phyloP scores from a whole-genome alignment of 2,113 vertebrate species.

The Psilopsiagon aurifrons region DNA sequence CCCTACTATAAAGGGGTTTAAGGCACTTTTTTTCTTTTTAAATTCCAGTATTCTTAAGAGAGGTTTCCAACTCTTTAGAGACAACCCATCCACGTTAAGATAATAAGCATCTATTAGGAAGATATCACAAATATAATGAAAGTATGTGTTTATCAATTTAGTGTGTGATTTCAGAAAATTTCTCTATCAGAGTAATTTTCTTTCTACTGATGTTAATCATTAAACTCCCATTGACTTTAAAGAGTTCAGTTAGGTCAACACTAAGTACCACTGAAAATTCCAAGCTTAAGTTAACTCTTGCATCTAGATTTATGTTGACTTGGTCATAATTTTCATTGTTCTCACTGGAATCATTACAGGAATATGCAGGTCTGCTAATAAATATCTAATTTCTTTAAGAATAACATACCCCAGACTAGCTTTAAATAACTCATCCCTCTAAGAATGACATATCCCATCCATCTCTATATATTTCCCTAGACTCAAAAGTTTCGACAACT shows the following conservation, averaged over 20 bases:
- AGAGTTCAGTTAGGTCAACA: neutral
- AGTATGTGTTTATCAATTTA: neutral
- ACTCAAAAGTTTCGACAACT: constrained; percentile 58
- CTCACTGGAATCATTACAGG: constrained; percentile 42
- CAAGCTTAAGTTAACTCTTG: constrained; percentile 35
- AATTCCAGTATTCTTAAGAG: neutral
- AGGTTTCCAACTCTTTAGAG: neutral
- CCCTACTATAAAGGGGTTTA: neutral
- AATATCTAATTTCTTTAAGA: constrained; percentile 57
- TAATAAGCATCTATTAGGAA: neutral
- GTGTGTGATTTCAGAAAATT: neutral
- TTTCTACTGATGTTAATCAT: neutral
- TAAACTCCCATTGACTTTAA: neutral
- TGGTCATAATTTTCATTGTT: constrained; percentile 41
- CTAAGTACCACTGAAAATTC: neutral
- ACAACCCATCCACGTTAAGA: neutral
- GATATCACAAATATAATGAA: neutral
- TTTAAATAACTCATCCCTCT: constrained; percentile 61
- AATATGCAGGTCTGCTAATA: constrained; percentile 59
- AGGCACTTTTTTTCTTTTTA: neutral
- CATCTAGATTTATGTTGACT: constrained; percentile 47
- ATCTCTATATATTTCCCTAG: constrained; percentile 64
- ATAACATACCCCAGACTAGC: neutral
- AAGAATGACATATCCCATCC: constrained; percentile 57
- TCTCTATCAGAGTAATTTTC: neutral